Evolutionary conservation across 2,888 invertebrate genomes (phyloP).

Genomic region (Eupithecia insigniata): DNA sequence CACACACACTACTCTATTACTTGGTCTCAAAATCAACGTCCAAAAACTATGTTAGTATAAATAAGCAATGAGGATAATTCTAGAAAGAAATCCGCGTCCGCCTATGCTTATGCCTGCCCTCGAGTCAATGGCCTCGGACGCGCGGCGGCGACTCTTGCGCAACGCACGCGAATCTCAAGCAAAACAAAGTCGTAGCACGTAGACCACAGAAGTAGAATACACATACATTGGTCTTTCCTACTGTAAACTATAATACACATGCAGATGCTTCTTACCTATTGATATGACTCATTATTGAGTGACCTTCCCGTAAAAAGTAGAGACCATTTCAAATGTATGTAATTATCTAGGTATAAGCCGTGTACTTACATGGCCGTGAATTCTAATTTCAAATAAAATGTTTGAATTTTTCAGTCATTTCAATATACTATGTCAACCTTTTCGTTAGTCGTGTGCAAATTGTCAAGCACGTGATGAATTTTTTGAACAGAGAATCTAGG

Average conservation of each 20-base stretch:
- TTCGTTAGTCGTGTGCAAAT: neutral
- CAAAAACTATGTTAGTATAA: neutral
- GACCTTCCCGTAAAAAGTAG: neutral
- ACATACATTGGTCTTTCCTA: neutral
- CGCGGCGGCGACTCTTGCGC: constrained; percentile 70
- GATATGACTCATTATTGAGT: neutral
- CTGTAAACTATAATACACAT: neutral
- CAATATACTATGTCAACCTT: neutral
- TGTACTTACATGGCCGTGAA: neutral
- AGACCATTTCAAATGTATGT: neutral
- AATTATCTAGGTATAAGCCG: neutral
- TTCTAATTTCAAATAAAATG: neutral
- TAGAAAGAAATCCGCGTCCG: constrained; percentile 35
- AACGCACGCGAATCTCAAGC: constrained; percentile 83
- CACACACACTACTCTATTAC: no score
- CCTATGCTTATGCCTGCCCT: constrained; percentile 50
- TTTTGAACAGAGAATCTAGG: neutral
- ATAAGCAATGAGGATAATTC: neutral
- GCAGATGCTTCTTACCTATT: neutral
- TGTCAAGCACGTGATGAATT: neutral
- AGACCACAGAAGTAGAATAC: neutral
- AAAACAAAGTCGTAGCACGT: constrained; percentile 72
- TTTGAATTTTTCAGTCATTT: neutral
- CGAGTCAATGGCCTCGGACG: constrained; percentile 81
- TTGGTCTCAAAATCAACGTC: neutral